phyloP scores from a whole-genome alignment of 1,140 invertebrate species.

The Pseudoatta argentina region DNA sequence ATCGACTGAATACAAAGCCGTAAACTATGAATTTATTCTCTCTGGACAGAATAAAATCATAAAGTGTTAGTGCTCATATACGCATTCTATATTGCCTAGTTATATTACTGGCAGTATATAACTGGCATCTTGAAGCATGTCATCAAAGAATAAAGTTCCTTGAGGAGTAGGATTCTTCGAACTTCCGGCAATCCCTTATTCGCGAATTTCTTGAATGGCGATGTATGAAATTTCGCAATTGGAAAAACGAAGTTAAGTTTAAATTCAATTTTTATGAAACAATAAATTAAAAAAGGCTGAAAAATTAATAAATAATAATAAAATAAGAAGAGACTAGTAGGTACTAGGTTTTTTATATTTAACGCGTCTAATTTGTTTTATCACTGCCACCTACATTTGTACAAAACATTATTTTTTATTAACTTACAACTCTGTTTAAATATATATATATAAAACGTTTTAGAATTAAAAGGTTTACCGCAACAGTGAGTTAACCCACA shows the following conservation, averaged over 20 bases:
- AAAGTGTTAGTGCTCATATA: not conserved
- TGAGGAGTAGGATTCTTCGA: not conserved
- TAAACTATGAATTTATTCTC: slow-evolving; percentile 11
- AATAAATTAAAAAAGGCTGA: too few relatives aligned
- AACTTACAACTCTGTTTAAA: not conserved
- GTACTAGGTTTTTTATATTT: not conserved
- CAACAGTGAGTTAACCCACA: too few relatives aligned
- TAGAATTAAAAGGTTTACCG: too few relatives aligned
- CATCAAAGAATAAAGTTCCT: not conserved
- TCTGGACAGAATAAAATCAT: slow-evolving; percentile 14
- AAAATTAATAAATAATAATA: too few relatives aligned
- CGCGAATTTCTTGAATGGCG: slow-evolving; percentile 8
- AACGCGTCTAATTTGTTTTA: not conserved
- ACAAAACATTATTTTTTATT: slow-evolving; percentile 21
- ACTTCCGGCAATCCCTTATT: not conserved
- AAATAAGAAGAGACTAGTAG: too few relatives aligned
- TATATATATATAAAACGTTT: not conserved
- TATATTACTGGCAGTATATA: slow-evolving; percentile 27
- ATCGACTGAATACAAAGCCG: too few relatives aligned
- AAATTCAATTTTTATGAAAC: not conserved
- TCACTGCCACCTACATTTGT: not conserved
- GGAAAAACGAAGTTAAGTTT: not conserved
- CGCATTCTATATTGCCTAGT: not conserved
- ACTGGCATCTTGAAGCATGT: not conserved
- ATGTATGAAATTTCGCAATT: not conserved